Percentiles rank a stretch among this genome's conserved stretches.
phyloP scores from a whole-genome alignment of 2,888 invertebrate species.

The Drosophila parthenogenetica region DNA sequence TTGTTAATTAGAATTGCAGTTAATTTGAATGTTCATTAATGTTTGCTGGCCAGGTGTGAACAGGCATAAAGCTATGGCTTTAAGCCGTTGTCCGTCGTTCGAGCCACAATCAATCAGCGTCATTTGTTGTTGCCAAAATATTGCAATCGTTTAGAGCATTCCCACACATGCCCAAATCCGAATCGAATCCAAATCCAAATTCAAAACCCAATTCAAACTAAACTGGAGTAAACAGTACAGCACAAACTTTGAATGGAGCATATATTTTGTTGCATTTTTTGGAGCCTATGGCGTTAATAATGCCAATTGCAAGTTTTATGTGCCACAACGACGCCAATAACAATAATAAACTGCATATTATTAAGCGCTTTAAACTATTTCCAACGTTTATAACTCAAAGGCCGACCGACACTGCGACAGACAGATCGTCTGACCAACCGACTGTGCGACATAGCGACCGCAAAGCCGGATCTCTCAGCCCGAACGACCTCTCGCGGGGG shows the following conservation, averaged over 20 bases:
- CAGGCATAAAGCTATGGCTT: constrained; percentile 46
- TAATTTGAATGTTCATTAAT: constrained; percentile 73
- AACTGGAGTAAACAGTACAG: constrained; percentile 9
- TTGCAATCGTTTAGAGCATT: constrained; percentile 48
- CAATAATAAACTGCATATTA: constrained; percentile 79
- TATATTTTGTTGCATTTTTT: not conserved
- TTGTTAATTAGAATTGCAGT: constrained; percentile 74
- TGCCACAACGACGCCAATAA: constrained; percentile 61
- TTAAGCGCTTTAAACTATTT: constrained; percentile 75
- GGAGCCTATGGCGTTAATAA: constrained; percentile 76
- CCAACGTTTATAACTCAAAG: constrained; percentile 64
- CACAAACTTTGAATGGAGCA: constrained; percentile 41
- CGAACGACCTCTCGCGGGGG: constrained; percentile 76
- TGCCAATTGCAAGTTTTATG: constrained; percentile 73
- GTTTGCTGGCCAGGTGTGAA: constrained; percentile 72
- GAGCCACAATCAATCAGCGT: constrained; percentile 68
- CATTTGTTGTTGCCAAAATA: constrained; percentile 63
- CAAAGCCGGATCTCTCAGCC: constrained; percentile 73
- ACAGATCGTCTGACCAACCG: constrained; percentile 5
- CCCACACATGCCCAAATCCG: constrained; percentile 67
- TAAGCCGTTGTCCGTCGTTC: not conserved
- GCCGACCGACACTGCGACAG: constrained; percentile 28
- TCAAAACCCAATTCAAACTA: not conserved
- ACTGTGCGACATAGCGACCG: constrained; percentile 31
- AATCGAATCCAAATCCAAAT: constrained; percentile 4